Base-by-base conservation (phyloP, 1,140 invertebrate species). In the Pseudomyrmex sp. region DNA sequence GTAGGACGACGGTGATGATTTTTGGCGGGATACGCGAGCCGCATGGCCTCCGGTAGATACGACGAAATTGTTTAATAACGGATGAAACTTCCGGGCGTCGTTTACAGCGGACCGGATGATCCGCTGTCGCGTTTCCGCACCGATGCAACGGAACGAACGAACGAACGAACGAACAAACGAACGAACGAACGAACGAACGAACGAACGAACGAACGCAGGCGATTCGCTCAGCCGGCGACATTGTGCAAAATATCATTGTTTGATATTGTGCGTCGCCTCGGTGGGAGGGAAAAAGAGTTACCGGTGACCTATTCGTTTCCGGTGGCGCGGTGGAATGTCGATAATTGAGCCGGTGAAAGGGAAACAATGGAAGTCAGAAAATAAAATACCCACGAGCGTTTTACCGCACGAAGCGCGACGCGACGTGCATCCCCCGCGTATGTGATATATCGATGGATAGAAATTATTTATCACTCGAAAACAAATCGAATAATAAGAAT, bases 161-260 rank as follows among this genome's bases (percentile, higher is more conserved):
- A 89, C 58, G 69, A 35, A 35, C 35, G 5, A 26, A 26, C 26
- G 35, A 35, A 35, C 35, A 5, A 35, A 35, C 35, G 35, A 35
- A 35, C 35, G 35, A 35, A 35, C 35, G 35, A 35, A 35, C 35
- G 35, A 56, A 83, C 77, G 75, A 35, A 35, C 35, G 35, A 35
- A 35, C 35, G 35, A 56, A 83, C 77, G 75, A 70, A 59, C 73
- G 84, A 89, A 89, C 58, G 69, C 77, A 73, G 72, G 58, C 83
- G 88, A 89, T 89, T 56, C 88, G 88, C 84, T 89, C 88, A 87
- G 69, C 77, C 88, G 88, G n/a, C 68, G 88, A 85, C 88, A 89
- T 89, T 89, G 88, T 89, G 69, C 59, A 68, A 86, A 85, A 89
- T 87, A 88, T 89, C 85, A 87, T 89, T 89, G 88, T 89, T 89